Conservation (phyloP, 1,140 invertebrate genomes). For the Zaprionus inermis region DNA sequence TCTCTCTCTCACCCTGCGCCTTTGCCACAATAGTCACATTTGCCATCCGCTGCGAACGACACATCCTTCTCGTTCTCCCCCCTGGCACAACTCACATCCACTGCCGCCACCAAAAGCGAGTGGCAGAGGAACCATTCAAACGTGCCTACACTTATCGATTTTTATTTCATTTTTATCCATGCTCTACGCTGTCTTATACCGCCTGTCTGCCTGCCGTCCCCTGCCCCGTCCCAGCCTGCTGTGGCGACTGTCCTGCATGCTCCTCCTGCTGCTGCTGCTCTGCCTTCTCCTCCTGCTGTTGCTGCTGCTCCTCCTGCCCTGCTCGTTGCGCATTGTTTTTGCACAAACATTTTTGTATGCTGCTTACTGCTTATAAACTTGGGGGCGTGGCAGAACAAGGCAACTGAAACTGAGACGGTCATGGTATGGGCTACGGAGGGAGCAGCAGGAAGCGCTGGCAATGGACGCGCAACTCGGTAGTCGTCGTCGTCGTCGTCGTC, state of each 20-base stretch:
- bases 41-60: slow-evolving; percentile 9
- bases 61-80: background rate
- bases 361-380: slow-evolving; percentile 69
- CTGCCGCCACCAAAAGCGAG: slow-evolving; percentile 2
- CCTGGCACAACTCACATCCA: background rate
- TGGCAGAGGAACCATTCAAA: slow-evolving; percentile 53
- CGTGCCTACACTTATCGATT: slow-evolving; percentile 78
- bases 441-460: slow-evolving; percentile 18
- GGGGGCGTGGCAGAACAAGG: slow-evolving; percentile 8
- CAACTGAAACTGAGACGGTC: slow-evolving; percentile 17
- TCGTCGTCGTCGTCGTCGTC: background rate
- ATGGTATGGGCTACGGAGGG: background rate
- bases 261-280: background rate
- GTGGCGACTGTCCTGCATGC: background rate
- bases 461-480: slow-evolving; percentile 47
- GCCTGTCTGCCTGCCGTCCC: background rate
- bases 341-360: slow-evolving; percentile 70
- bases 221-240: background rate
- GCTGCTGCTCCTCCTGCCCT: background rate
- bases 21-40: slow-evolving; percentile 5
- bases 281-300: background rate
- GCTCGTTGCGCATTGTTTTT: slow-evolving; percentile 61
- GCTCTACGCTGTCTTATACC: slow-evolving; percentile 21
- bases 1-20: background rate
- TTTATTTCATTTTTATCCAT: slow-evolving; percentile 80